Percentiles rank a stretch among this genome's conserved stretches.
Evolutionary conservation across 37 sponge, comb jelly and placozoan species (phyloP).

Genomic region (Halisarca cf. caerulea): DNA sequence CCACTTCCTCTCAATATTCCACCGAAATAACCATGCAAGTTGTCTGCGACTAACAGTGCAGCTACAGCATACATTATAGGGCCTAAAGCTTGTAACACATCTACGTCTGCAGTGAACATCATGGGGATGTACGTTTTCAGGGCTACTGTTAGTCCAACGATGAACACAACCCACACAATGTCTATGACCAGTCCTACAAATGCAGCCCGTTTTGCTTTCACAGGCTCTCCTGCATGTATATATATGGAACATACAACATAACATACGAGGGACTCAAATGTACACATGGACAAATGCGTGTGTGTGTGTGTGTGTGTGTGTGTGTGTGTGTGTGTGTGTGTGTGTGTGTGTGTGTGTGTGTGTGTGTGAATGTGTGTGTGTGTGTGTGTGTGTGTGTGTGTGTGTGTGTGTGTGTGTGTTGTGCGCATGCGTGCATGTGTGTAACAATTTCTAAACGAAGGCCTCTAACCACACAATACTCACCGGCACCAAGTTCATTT

Average conservation of each 20-base stretch:
- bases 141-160: not conserved
- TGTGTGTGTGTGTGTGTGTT: no score
- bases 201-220: not conserved
- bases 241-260: no score
- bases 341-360: no score
- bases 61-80: not conserved
- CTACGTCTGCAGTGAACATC: not conserved
- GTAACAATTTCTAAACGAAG: no score
- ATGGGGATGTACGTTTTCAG: not conserved
- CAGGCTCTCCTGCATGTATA: not conserved
- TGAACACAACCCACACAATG: not conserved
- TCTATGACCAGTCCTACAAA: not conserved
- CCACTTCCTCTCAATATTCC: conserved; percentile 60
- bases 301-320: no score
- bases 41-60: not conserved
- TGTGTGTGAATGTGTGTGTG: no score
- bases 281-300: no score
- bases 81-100: not conserved
- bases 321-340: no score
- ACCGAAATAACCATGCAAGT: not conserved
- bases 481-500: conserved; percentile 63
- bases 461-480: no score
- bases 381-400: no score
- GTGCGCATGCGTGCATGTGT: no score
- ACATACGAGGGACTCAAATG: no score